phyloP scores from a whole-genome alignment of 23 tunicate genomes.

The Phallusia fumigata region DNA sequence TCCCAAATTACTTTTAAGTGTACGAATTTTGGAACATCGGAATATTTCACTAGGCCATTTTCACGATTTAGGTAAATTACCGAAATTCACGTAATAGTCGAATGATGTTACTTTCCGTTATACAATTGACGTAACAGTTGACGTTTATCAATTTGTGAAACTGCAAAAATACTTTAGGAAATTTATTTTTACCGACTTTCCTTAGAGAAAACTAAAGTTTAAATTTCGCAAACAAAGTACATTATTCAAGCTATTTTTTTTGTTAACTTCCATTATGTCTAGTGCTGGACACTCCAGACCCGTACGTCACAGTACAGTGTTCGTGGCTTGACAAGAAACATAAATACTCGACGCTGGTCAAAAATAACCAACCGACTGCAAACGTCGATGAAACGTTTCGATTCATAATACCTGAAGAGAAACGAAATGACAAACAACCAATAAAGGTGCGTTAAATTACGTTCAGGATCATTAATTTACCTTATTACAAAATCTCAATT shows the following conservation, averaged over 20 bases:
- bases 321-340: neutral
- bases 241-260: too few relatives aligned
- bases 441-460: neutral
- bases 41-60: neutral
- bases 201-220: too few relatives aligned
- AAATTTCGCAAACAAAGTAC: too few relatives aligned
- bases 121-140: too few relatives aligned
- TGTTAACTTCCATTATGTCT: neutral
- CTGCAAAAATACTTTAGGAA: too few relatives aligned
- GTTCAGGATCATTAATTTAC: too few relatives aligned
- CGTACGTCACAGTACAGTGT: neutral
- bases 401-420: neutral
- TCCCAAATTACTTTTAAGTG: neutral
- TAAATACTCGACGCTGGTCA: neutral
- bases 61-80: neutral
- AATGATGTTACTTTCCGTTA: too few relatives aligned
- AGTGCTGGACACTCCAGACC: neutral
- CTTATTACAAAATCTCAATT: too few relatives aligned
- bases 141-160: too few relatives aligned
- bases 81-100: neutral
- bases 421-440: neutral
- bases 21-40: neutral
- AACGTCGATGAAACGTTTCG: neutral
- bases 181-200: too few relatives aligned
- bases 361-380: neutral